Evolutionary conservation across 2,888 invertebrate species (phyloP), one percentile per base, ranked within the genome.

Genomic region (Eupithecia pulchellata): DNA sequence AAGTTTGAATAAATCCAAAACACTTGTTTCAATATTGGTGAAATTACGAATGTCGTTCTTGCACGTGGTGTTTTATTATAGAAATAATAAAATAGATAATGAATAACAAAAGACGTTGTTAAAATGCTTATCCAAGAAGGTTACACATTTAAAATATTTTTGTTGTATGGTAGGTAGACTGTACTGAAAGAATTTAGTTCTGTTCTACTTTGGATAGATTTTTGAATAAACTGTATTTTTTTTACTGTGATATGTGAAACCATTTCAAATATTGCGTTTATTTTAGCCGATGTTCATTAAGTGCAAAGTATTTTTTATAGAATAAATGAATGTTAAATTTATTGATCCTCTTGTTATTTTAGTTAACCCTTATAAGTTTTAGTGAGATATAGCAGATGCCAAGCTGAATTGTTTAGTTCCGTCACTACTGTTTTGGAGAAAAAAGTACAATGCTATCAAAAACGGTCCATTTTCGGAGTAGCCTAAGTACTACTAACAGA

Each of bases 211-310:
- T 55, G 47, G 27, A 27, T 55, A 4, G 25, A 27, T 13, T 55
- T 57, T 57, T 32, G 11, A n/a, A 32, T 32, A 70, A 64, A 39
- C 67, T 80, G 69, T 77, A 69, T 77, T 79, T 57, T 29, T 58
- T 29, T 80, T 66, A 74, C 83, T 86, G 85, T 87, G 84, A 84
- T 85, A 83, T 32, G 65, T 52, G 20, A 68, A 67, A 71, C 66
- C 36, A 47, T 66, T 71, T 57, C 57, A 57, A 69, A 66, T n/a
- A 58, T 55, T 39, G 76, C 78, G 75, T 61, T 32, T 60, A 60
- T 32, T 17, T 25, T 32, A 20, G 61, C 61, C 9, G 60, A 36
- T 77, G 76, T 79, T 76, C 75, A 66, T 42, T n/a, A 70, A 67
- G 66, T 70, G 66, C 66, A 73, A 69, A 65, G 65, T 76, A 74